A percentile compares a stretch with the other conserved stretches of the same genome.
phyloP scores from a whole-genome alignment of 2,888 invertebrate species.

The Drosophila mulleri region DNA sequence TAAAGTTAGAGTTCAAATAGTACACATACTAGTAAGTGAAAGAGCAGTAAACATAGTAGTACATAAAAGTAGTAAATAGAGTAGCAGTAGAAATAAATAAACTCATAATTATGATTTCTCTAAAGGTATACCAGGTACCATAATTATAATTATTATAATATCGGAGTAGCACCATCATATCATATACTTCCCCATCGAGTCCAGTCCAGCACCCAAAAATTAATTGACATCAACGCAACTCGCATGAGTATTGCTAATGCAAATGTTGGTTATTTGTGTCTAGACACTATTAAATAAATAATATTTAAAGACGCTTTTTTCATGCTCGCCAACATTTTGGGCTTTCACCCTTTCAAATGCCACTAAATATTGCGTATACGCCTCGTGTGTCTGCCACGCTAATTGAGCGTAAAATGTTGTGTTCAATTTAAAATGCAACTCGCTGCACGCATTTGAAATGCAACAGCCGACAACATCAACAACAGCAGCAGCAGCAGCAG shows the following conservation, averaged over 20 bases:
- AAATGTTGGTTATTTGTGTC: background rate
- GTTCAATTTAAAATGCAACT: slow-evolving; percentile 45
- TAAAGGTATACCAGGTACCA: too few species aligned
- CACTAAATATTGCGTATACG: slow-evolving; percentile 38
- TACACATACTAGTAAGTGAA: too few species aligned
- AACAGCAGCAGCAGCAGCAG: slow-evolving; percentile 37
- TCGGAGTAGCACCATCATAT: too few species aligned
- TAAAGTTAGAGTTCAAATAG: too few species aligned
- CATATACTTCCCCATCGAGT: too few species aligned
- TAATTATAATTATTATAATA: too few species aligned
- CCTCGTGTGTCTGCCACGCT: slow-evolving; percentile 19
- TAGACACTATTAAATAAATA: slow-evolving; percentile 2
- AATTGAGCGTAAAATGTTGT: slow-evolving; percentile 48
- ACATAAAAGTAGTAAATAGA: background rate
- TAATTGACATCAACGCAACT: background rate
- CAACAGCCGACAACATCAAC: slow-evolving; percentile 47
- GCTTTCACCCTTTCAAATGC: background rate
- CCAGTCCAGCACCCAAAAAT: too few species aligned
- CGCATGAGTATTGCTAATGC: background rate
- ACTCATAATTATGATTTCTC: too few species aligned
- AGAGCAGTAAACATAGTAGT: background rate
- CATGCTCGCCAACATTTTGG: background rate
- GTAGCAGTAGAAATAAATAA: too few species aligned
- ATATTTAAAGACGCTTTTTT: background rate
- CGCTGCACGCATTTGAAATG: slow-evolving; percentile 51